These are phyloP conservation scores for Acipenser transmontanus DNA, from an alignment of 2,797 vertebrate species.

Conservation along the genomic window DNA sequence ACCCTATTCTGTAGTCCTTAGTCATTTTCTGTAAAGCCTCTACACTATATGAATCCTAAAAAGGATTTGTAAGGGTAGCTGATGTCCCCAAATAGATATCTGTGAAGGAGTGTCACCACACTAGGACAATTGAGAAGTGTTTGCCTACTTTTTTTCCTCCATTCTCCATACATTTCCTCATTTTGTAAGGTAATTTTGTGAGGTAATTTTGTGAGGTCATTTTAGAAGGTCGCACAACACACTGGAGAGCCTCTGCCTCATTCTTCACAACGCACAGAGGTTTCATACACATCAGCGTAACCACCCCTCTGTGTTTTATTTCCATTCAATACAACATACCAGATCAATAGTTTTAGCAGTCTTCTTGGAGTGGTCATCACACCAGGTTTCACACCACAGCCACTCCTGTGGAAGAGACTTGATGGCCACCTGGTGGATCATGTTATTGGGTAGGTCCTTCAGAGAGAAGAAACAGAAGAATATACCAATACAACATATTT, in stretches of 20 bases:
- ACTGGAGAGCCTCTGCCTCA: neutral
- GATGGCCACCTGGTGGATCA: conserved; percentile 96
- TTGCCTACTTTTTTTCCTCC: no score
- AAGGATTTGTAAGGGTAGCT: no score
- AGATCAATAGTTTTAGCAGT: conserved; percentile 91
- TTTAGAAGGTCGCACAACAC: neutral
- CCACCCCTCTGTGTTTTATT: neutral
- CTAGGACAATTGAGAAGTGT: no score
- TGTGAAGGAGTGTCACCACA: no score
- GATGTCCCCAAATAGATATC: no score
- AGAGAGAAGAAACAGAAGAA: conserved; percentile 8
- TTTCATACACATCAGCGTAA: neutral
- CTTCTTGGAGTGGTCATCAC: conserved; percentile 79
- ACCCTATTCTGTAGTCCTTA: no score
- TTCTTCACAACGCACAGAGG: neutral
- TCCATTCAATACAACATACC: conserved; percentile 52
- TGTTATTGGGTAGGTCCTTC: conserved; percentile 97
- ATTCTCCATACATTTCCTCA: no score
- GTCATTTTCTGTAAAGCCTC: no score
- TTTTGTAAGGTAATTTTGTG: no score
- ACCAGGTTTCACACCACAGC: conserved; percentile 99
- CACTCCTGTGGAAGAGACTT: conserved; percentile 96
- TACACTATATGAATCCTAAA: no score
- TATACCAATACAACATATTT: neutral
- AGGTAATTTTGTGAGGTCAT: no score